Percentiles rank a stretch among this genome's conserved stretches.
Conservation (phyloP, 2,888 invertebrate genomes). For the Drosophila longiperda region DNA sequence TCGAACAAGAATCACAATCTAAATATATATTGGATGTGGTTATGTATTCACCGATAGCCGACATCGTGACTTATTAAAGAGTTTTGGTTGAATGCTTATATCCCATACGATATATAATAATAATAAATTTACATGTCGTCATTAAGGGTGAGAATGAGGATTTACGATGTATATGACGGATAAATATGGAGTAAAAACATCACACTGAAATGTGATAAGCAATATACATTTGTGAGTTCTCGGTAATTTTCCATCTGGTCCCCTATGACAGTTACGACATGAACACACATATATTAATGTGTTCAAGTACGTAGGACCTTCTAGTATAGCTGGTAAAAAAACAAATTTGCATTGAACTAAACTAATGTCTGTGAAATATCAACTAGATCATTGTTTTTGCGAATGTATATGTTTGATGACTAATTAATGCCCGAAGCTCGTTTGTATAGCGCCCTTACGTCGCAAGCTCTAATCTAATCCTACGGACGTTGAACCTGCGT, state of each 20-base stretch:
- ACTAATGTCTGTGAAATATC: neutral
- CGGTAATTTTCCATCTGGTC: neutral
- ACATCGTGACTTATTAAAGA: neutral
- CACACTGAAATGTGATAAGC: conserved; percentile 23
- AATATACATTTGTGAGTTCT: conserved; percentile 24
- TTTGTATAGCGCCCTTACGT: neutral
- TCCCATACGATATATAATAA: neutral
- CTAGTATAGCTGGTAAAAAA: neutral
- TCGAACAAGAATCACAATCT: neutral
- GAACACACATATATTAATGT: neutral
- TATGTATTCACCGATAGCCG: neutral
- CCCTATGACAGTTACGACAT: neutral
- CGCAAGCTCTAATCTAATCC: neutral
- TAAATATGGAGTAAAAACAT: conserved; percentile 33
- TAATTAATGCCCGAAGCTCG: neutral
- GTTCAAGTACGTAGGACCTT: neutral
- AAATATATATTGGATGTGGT: neutral
- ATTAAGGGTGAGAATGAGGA: conserved; percentile 4
- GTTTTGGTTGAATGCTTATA: neutral
- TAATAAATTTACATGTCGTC: conserved; percentile 22
- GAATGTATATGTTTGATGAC: neutral
- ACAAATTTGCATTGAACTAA: neutral
- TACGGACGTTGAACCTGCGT: neutral
- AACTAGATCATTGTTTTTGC: neutral
- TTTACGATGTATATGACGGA: conserved; percentile 18